Base-by-base conservation (phyloP, 2,113 vertebrate species). In the Orthonyx spaldingii region DNA sequence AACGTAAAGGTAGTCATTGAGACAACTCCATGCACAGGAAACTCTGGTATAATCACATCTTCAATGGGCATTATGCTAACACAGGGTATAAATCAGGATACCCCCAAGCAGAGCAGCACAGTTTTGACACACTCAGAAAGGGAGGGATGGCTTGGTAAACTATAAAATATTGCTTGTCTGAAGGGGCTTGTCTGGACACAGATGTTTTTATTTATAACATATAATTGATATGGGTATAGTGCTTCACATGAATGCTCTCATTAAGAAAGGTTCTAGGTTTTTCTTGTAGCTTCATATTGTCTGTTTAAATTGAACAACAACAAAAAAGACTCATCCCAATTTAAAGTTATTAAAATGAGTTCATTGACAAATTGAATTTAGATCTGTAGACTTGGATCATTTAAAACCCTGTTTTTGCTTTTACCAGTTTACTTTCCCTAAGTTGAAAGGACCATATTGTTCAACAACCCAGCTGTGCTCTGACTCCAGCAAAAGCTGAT, bases 211-310 rank as follows among this genome's bases (percentile, higher is more conserved):
- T 27, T 56, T 64, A 23, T 7, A 78, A 56, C 19, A 30, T 33
- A 15, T 4, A 44, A 53, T 22, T 49, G 20, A 27, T 47, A 53
- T 2, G n/a, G 22, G 27, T n/a, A 10, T n/a, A 90, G 41, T 8
- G 28, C 7, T 11, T 82, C n/a, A 42, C 33, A 64, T 23, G 28
- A 84, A 64, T 41, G 15, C 6, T 64, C 8, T 71, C n/a, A 44
- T 37, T 46, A 69, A 69, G 32, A 82, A 39, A 0, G 0, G 4
- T 69, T 79, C 39, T 10, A 6, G 3, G 1, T 42, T 47, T 32
- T 50, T 37, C 15, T 41, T 72, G 6, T 26, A 9, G 7, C 50
- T 87, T 49, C n/a, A 4, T 61, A 23, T 37, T 72, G 57, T 61
- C 33, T 61, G 23, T 44, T 70, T 82, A 55, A 78, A 59, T 10